Evolutionary conservation across 2,113 vertebrate genomes (phyloP).

Genomic region (Lophura nycthemera): DNA sequence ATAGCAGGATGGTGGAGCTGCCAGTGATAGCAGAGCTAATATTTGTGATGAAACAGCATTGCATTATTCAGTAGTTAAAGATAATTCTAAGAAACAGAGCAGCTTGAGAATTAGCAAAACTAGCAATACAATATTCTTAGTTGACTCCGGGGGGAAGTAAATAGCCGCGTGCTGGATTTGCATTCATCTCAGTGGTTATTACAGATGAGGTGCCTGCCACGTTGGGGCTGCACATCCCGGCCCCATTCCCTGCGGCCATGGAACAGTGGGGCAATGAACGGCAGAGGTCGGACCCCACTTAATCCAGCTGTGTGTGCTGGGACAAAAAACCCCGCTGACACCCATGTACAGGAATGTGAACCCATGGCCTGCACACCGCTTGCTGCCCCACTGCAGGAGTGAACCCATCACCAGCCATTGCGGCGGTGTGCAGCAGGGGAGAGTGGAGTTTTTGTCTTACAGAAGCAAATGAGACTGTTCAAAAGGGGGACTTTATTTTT

Average conservation of each 20-base stretch:
- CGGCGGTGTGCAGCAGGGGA: rapidly evolving
- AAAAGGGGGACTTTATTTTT: slow-evolving; percentile 81
- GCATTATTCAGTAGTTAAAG: slow-evolving; percentile 66
- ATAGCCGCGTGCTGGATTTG: slow-evolving; percentile 53
- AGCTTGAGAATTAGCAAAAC: slow-evolving; percentile 70
- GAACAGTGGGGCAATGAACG: background rate
- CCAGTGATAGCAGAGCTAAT: slow-evolving; percentile 48
- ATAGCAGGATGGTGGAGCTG: background rate
- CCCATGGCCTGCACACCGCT: rapidly evolving
- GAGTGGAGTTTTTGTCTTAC: background rate
- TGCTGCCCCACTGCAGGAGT: rapidly evolving
- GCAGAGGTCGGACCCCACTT: background rate
- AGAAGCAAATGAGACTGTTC: slow-evolving; percentile 30
- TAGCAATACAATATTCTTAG: slow-evolving; percentile 61
- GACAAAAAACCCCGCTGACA: rapidly evolving
- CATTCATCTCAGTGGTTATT: slow-evolving; percentile 55
- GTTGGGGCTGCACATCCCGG: no score
- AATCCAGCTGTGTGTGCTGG: no score
- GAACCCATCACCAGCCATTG: rapidly evolving
- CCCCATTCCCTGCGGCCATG: no score
- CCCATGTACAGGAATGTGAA: rapidly evolving
- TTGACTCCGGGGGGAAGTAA: slow-evolving; percentile 46
- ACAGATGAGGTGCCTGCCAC: background rate
- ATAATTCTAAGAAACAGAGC: slow-evolving; percentile 61
- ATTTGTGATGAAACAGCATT: slow-evolving; percentile 53